A percentile compares a stretch with the other conserved stretches of the same genome.
phyloP scores from a whole-genome alignment of 2,797 vertebrate species.

The Pseudocheirus occidentalis region DNA sequence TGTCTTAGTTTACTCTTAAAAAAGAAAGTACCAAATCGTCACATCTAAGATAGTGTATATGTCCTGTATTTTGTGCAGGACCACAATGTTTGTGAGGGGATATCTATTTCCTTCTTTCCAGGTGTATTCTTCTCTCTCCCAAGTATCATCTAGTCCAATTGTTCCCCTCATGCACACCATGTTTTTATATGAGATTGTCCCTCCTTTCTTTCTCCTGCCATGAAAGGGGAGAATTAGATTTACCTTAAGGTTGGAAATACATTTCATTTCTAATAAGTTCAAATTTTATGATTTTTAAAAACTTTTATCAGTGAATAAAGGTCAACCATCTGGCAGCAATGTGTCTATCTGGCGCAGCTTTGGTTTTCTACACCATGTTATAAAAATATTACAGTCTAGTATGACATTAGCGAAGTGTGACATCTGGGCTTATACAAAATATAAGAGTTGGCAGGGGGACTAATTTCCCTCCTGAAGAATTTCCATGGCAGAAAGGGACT shows the following conservation, averaged over 20 bases:
- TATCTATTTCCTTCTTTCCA: not conserved
- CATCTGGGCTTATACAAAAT: constrained; percentile 82
- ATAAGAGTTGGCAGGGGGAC: constrained; percentile 74
- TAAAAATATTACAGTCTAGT: constrained; percentile 82
- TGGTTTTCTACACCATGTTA: constrained; percentile 82
- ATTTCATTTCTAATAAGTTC: constrained; percentile 72
- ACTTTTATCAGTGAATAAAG: constrained; percentile 83
- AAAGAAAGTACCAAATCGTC: not conserved
- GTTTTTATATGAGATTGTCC: not conserved
- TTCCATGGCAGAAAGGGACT: constrained; percentile 55
- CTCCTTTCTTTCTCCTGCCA: not conserved
- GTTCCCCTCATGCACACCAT: not conserved
- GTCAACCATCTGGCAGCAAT: constrained; percentile 84
- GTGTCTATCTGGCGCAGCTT: constrained; percentile 79
- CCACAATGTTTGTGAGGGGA: not conserved
- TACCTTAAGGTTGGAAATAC: constrained; percentile 57
- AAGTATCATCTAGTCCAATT: not conserved
- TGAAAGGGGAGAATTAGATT: not conserved
- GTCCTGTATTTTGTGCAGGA: not conserved
- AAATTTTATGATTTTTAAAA: constrained; percentile 78
- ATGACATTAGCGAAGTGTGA: constrained; percentile 81
- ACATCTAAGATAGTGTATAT: not conserved
- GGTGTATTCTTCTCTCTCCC: not conserved
- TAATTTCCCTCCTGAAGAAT: constrained; percentile 76
- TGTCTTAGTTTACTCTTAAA: not conserved